Evolutionary conservation across 2,797 vertebrate species (phyloP), one percentile per base, ranked within the genome.

Genomic region (Parauchenoglanis punctatus): DNA sequence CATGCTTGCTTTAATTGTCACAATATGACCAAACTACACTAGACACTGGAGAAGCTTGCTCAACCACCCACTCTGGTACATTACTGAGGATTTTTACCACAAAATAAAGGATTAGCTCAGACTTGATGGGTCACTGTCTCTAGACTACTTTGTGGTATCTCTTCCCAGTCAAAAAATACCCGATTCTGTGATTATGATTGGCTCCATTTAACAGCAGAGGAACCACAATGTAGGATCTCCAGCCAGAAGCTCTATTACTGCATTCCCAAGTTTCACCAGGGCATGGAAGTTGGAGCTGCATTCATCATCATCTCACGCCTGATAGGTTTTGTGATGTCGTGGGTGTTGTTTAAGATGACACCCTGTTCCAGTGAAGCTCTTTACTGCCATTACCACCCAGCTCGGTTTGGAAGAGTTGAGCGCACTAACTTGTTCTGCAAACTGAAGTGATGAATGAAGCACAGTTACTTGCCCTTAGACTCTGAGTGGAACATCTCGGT

Each of bases 71-170:
- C 56, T 54, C 76, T 10, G 83, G 65, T 63, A 49, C 40, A 40
- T 81, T 75, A 73, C 49, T n/a, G 78, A 63, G 35, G 68, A 56
- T 85, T 40, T 52, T 23, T 81, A 82, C 67, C 76, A 73, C 68
- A 81, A 81, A 88, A 63, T 52, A 73, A 85, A 88, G 65, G 68
- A 85, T 88, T 76, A 77, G 86, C 70, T 56, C 72, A 82, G 77
- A 85, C 77, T 75, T 81, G 87, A 84, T 85, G 75, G 63, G 28
- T 73, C 84, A 46, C 23, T 56, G 77, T 75, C 77, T 85, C 56
- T 82, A 83, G 31, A 25, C 68, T 49, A 61, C 81, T 83, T 83
- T 83, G 68, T 44, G 61, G 70, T 49, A 73, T 54, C 10, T 54
- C 20, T 76, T 76, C 83, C 61, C 25, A 76, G 58, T 85, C 17